Percentiles rank a stretch among this genome's conserved stretches.
Conservation (phyloP, 2,888 invertebrate species). For the Perizoma flavofasciatum region DNA sequence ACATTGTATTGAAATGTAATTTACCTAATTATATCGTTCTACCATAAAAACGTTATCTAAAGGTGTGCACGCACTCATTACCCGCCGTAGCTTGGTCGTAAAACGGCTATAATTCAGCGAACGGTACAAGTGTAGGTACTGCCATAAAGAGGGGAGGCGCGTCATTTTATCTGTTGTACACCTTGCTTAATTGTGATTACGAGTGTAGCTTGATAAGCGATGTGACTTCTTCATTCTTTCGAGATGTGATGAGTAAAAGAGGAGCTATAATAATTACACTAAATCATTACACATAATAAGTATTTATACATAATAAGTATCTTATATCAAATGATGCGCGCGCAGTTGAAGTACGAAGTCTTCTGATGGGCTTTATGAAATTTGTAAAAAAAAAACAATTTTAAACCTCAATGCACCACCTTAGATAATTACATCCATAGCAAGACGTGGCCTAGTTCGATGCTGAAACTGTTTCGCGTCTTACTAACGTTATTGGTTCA, state of each 20-base stretch:
- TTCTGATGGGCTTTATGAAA: too few species aligned
- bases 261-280: too few species aligned
- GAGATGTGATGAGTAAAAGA: too few species aligned
- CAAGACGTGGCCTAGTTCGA: conserved; percentile 2
- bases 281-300: too few species aligned
- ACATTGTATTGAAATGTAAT: conserved; percentile 28
- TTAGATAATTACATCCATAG: conserved; percentile 8
- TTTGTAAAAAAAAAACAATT: background rate
- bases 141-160: conserved; percentile 59
- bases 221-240: background rate
- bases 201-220: conserved; percentile 38
- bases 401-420: background rate
- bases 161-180: conserved; percentile 51
- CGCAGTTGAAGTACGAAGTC: too few species aligned
- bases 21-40: conserved; percentile 16
- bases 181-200: conserved; percentile 64
- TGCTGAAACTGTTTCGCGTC: background rate
- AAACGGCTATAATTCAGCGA: conserved; percentile 51
- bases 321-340: too few species aligned
- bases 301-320: too few species aligned
- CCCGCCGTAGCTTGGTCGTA: conserved; percentile 47
- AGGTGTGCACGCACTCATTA: conserved; percentile 40
- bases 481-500: background rate
- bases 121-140: conserved; percentile 47
- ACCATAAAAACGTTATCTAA: conserved; percentile 34